A percentile compares a stretch with the other conserved stretches of the same genome.
These are phyloP conservation scores for Luperina testacea DNA, from an alignment of 2,888 invertebrate genomes.

Conservation along the genomic window DNA sequence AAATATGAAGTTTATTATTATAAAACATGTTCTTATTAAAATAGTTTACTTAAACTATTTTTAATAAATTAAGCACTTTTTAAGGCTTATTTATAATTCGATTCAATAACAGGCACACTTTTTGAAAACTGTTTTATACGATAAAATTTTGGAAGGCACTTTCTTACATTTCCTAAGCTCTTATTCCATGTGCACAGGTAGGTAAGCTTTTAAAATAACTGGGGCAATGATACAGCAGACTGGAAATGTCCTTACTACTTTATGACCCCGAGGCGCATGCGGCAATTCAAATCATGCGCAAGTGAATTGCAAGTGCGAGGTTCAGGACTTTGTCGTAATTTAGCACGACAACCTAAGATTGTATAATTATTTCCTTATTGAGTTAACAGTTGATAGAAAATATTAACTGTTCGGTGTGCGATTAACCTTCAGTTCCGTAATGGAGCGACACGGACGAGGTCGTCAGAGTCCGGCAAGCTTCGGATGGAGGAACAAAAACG, in stretches of 20 bases:
- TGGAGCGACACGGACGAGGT: conserved; percentile 66
- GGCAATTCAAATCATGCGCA: conserved; percentile 50
- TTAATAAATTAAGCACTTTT: background rate
- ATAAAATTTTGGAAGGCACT: background rate
- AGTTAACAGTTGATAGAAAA: conserved; percentile 66
- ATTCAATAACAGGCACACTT: background rate
- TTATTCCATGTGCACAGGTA: background rate
- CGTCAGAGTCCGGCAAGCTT: conserved; percentile 54
- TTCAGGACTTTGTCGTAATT: conserved; percentile 41
- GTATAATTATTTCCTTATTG: conserved; percentile 70
- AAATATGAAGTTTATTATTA: background rate
- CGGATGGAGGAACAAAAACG: conserved; percentile 63
- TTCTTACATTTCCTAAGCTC: background rate
- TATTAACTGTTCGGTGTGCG: conserved; percentile 59
- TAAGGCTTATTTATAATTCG: background rate
- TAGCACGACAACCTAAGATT: conserved; percentile 55
- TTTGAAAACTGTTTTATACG: background rate
- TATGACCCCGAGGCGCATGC: conserved; percentile 40
- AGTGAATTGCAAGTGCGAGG: conserved; percentile 52
- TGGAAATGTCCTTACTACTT: conserved; percentile 34
- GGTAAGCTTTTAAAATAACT: background rate
- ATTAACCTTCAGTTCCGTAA: conserved; percentile 69
- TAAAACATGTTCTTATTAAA: background rate
- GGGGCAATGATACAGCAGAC: conserved; percentile 6
- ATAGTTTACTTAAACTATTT: background rate